phyloP scores from a whole-genome alignment of 1,140 invertebrate genomes.

The Drosophila nikananu region DNA sequence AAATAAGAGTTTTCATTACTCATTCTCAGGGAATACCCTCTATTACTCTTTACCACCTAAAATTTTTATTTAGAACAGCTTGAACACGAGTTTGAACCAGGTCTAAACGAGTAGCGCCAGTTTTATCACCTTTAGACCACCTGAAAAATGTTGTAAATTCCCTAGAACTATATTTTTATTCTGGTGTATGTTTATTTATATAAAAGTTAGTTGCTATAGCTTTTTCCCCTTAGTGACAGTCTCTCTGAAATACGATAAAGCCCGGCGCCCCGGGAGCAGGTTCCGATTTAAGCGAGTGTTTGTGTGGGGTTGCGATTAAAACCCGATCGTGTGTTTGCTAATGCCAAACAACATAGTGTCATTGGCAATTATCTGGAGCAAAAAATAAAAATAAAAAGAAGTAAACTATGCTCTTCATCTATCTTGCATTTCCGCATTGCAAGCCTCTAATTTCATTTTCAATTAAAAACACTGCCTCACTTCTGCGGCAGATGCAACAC shows the following conservation, averaged over 20 bases:
- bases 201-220: not conserved
- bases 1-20: not conserved
- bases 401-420: conserved; percentile 2
- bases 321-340: conserved; percentile 37
- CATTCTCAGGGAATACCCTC: accelerated
- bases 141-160: not conserved
- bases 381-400: conserved; percentile 6
- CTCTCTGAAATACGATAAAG: conserved; percentile 5
- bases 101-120: too few species aligned
- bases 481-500: conserved; percentile 54
- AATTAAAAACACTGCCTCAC: conserved; percentile 64
- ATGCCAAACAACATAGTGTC: conserved; percentile 38
- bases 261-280: conserved; percentile 13
- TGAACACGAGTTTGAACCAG: not conserved
- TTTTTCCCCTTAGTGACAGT: not conserved
- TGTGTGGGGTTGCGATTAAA: conserved; percentile 25
- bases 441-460: conserved; percentile 67
- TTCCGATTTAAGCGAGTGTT: conserved; percentile 14
- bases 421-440: conserved; percentile 67
- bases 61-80: not conserved
- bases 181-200: not conserved
- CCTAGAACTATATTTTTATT: not conserved
- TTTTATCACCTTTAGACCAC: not conserved
- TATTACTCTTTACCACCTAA: not conserved
- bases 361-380: conserved; percentile 48